A percentile compares a stretch with the other conserved stretches of the same genome.
Evolutionary conservation across 2,113 vertebrate genomes (phyloP).

Genomic region (Tragelaphus scriptus): DNA sequence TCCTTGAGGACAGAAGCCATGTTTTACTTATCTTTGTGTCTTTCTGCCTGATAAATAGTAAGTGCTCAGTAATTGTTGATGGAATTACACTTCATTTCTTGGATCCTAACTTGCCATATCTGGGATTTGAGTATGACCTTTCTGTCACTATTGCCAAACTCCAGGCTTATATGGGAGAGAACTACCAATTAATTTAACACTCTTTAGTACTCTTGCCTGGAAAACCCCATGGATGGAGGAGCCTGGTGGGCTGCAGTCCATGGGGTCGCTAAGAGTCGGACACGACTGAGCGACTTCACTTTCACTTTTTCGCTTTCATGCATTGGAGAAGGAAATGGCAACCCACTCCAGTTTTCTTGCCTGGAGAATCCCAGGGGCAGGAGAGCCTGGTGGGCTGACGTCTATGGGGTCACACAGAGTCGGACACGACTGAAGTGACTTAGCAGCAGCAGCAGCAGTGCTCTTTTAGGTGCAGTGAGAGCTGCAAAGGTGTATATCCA

Average conservation of each 20-base stretch:
- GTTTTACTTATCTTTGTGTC: constrained; percentile 30
- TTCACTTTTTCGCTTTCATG: too few relatives aligned
- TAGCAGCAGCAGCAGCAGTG: not conserved
- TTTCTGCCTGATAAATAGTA: not conserved
- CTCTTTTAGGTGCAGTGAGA: not conserved
- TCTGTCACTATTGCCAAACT: not conserved
- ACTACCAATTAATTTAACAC: not conserved
- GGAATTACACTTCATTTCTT: not conserved
- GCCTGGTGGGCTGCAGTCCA: too few relatives aligned
- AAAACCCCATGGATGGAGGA: too few relatives aligned
- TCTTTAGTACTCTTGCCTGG: not conserved
- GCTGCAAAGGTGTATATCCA: not conserved
- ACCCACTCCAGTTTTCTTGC: too few relatives aligned
- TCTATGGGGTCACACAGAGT: too few relatives aligned
- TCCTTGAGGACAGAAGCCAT: not conserved
- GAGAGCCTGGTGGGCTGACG: too few relatives aligned
- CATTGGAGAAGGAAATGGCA: too few relatives aligned
- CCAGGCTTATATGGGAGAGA: not conserved
- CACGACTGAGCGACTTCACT: too few relatives aligned
- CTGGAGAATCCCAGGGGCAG: too few relatives aligned
- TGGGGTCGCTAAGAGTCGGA: too few relatives aligned
- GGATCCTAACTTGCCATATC: not conserved
- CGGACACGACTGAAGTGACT: too few relatives aligned
- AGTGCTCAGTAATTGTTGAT: constrained; percentile 22
- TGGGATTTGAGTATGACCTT: not conserved